Evolutionary conservation across 2,888 invertebrate species (phyloP).

Genomic region (Chelonus formosanus): DNA sequence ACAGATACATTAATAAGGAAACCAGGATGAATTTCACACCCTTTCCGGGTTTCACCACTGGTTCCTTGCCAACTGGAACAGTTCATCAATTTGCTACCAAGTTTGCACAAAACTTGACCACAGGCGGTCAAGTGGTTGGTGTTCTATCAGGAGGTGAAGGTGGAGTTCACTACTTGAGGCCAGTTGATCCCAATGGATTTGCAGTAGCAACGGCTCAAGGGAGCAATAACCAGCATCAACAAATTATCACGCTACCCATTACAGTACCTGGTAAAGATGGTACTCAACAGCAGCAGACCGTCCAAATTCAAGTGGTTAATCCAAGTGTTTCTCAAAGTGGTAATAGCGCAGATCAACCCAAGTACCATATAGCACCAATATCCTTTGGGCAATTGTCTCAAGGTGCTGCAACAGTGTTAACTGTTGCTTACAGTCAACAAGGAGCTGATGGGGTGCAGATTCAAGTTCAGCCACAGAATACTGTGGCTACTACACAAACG

Average conservation of each 20-base stretch:
- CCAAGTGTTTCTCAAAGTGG: conserved; percentile 69
- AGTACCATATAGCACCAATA: conserved; percentile 79
- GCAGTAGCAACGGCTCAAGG: conserved; percentile 57
- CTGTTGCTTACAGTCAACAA: conserved; percentile 76
- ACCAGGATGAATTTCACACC: conserved; percentile 80
- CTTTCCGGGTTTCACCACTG: conserved; percentile 72
- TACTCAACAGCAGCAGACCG: conserved; percentile 75
- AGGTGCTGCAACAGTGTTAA: conserved; percentile 76
- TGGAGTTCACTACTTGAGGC: conserved; percentile 78
- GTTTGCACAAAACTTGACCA: conserved; percentile 75
- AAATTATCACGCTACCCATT: conserved; percentile 81
- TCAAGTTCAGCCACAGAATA: conserved; percentile 63
- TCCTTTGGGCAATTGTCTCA: conserved; percentile 80
- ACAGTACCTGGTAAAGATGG: conserved; percentile 79
- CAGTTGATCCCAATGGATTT: conserved; percentile 69
- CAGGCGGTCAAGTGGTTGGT: conserved; percentile 76
- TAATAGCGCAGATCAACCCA: conserved; percentile 71
- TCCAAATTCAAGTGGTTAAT: conserved; percentile 79
- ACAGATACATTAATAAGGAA: conserved; percentile 26
- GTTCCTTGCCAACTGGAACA: conserved; percentile 71
- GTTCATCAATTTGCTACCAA: conserved; percentile 73
- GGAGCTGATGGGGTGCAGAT: conserved; percentile 67
- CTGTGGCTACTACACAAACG: conserved; percentile 64
- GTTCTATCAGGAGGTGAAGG: conserved; percentile 76
- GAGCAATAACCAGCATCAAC: conserved; percentile 68